Evolutionary conservation across 2,797 vertebrate species (phyloP).

Genomic region (Microcaecilia unicolor): DNA sequence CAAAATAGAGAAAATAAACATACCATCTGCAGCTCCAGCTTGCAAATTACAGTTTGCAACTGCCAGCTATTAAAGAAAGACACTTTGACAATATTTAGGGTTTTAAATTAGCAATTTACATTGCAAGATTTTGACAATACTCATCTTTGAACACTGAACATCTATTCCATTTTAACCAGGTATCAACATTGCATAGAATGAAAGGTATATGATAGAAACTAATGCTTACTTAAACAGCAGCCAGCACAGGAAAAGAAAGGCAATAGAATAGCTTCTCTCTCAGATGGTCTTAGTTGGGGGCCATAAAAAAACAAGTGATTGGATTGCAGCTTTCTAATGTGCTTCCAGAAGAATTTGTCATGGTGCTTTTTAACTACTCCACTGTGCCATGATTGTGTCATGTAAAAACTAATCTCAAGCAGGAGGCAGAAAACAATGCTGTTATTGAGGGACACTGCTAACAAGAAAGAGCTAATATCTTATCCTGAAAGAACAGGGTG

Average conservation of each 20-base stretch:
- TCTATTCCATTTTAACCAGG: conserved; percentile 50
- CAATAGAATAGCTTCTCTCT: conserved; percentile 28
- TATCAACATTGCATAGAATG: conserved; percentile 45
- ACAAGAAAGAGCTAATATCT: too few relatives aligned
- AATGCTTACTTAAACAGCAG: conserved; percentile 60
- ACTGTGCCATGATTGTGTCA: conserved; percentile 24
- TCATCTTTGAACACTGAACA: conserved; percentile 55
- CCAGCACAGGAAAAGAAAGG: conserved; percentile 40
- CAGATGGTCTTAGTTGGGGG: conserved; percentile 24
- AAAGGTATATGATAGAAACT: conserved; percentile 32
- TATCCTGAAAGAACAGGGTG: too few relatives aligned
- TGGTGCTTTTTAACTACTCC: conserved; percentile 22
- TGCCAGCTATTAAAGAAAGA: conserved; percentile 66
- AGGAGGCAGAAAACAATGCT: conserved; percentile 12
- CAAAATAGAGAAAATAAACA: conserved; percentile 56
- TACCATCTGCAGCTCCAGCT: conserved; percentile 68
- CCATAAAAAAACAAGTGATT: conserved; percentile 23
- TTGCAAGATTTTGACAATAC: conserved; percentile 57
- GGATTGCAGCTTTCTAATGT: conserved; percentile 30
- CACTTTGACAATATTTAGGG: conserved; percentile 66
- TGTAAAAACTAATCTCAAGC: conserved; percentile 24
- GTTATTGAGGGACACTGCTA: conserved; percentile 24
- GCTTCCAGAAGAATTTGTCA: conserved; percentile 25
- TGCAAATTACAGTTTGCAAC: conserved; percentile 68
- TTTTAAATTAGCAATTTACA: conserved; percentile 69